Base-by-base conservation (phyloP, 2,797 vertebrate genomes). In the Delichon dasypus region DNA sequence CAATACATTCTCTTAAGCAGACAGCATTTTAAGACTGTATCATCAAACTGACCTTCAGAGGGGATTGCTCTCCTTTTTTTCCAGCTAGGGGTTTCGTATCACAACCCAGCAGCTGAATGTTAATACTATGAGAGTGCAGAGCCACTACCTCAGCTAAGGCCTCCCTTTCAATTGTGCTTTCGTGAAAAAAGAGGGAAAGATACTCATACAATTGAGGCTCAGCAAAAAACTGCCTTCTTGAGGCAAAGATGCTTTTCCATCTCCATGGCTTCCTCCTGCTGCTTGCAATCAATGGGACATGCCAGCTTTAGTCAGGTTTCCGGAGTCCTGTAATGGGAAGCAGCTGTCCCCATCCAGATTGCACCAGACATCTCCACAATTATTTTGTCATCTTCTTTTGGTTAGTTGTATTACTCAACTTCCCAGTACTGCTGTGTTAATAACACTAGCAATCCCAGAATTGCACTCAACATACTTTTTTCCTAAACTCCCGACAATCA, bases 1-100 rank as follows among this genome's bases (percentile, higher is more conserved):
- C 57, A 88, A 60, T 15, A 50, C 16, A 45, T 22, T 81, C 62
- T 61, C 42, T 79, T 42, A 57, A 1, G 14, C 42, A 72, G 48
- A 38, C n/a, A 76, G 47, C 19, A 20, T 38, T 58, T 7, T 19
- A 38, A 5, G 18, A 65, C 9, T 0, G 0, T 7, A 50, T 5
- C 47, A 72, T 38, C 51, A 66, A 82, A 66, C 11, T 0, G 0
- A 79, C 40, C 34, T 80, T 36, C 62, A 45, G 40, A 80, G 38
- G 30, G 84, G 13, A 74, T 2, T 36, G 25, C 9, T 42, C 5
- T 13, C 17, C 9, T 19, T 51, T 51, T 67, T 47, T 26, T 9
- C 19, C 27, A 67, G 36, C 27, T 51, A 17, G 9, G 19, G 5
- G 7, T 23, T 80, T 61, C 19, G 7, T 15, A 73, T 27, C 55